Evolutionary conservation across 37 sponge, comb jelly and placozoan genomes (phyloP).

Genomic region (Chondrosia reniformis): DNA sequence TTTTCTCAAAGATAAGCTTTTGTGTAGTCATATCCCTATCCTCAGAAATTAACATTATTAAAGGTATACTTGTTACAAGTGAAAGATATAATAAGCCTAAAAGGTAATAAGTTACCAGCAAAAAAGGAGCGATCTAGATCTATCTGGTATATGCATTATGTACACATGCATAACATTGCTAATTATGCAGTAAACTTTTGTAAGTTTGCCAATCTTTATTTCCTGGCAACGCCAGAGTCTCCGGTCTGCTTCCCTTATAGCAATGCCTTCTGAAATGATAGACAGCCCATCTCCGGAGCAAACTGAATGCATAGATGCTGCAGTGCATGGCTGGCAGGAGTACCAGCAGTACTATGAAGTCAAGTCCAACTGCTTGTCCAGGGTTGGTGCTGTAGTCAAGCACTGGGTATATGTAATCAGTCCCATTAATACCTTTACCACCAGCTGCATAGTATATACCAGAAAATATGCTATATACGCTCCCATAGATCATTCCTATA

Average conservation of each 20-base stretch:
- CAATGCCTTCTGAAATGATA: not conserved
- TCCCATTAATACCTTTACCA: conserved; percentile 41
- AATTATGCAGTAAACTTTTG: no score
- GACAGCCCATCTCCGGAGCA: not conserved
- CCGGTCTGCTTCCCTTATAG: not conserved
- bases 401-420: conserved; percentile 44
- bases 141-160: no score
- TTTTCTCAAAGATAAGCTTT: no score
- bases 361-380: conserved; percentile 22
- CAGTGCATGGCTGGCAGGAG: conserved; percentile 50
- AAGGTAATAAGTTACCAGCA: no score
- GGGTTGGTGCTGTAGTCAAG: conserved; percentile 54
- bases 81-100: no score
- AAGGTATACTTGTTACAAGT: no score
- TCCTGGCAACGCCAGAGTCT: not conserved
- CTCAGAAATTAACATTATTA: no score
- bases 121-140: no score
- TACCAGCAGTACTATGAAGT: conserved; percentile 19
- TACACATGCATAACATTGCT: no score
- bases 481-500: conserved; percentile 10
- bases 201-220: no score
- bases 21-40: no score
- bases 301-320: conserved; percentile 1
- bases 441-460: conserved; percentile 42
- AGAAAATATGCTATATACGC: conserved; percentile 42